Evolutionary conservation across 2,888 invertebrate species (phyloP), one percentile per base, ranked within the genome.

Genomic region (Cylloceria caligata): DNA sequence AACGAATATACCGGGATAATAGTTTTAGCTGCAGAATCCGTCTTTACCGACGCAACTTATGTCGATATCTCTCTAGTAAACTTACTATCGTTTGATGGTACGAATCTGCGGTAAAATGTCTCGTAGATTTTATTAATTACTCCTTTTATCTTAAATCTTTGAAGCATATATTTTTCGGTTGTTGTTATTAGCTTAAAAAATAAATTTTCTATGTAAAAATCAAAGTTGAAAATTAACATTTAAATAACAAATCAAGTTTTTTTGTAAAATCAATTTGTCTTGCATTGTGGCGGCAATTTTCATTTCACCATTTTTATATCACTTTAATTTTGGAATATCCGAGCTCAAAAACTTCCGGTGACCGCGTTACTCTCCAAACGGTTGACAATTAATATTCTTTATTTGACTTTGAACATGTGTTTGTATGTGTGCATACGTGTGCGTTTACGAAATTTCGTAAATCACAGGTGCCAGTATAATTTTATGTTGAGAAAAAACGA

Each of bases 51-150:
- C 71, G 24, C 16, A 0, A 11, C 21, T 0, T 16, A 3, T 4
- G 11, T 6, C 67, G 16, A 27, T n/a, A 19, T 68, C 19, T 16
- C 11, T 45, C 11, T 11, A 3, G 21, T 5, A 9, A 36, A 36
- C 36, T 34, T 2, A n/a, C 45, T 45, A 67, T 13, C 67, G 57
- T 27, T 71, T 30, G 57, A 42, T 45, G 71, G 71, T 55, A 69
- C 52, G 5, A n/a, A 34, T 47, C 34, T 13, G 24, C 24, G 19
- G 19, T 21, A 6, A 36, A 52, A 42, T 7, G 19, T 13, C 16
- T 19, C 9, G 11, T n/a, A 19, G 47, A 34, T n/a, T n/a, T 11
- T 11, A 30, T 1, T 55, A 27, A 55, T 55, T 21, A 0, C 1
- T 49, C 3, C 0, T 3, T 49, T 49, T 19, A 1, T 19, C 5